A percentile compares a stretch with the other conserved stretches of the same genome.
These are phyloP conservation scores for Phenganax stokvisi DNA, from an alignment of 92 coral and sea anemone genomes.

Conservation along the genomic window DNA sequence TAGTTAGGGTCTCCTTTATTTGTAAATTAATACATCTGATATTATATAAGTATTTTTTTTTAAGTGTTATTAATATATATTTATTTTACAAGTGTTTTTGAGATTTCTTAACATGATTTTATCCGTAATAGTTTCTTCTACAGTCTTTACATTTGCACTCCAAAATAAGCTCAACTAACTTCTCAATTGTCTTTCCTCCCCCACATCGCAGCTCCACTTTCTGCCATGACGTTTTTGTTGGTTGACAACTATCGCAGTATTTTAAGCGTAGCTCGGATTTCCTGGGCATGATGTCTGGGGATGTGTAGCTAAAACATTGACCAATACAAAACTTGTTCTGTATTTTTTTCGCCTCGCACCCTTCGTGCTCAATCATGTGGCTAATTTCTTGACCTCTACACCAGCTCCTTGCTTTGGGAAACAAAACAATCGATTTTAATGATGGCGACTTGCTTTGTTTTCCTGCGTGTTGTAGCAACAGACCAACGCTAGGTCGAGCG, in stretches of 20 bases:
- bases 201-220: constrained; percentile 49
- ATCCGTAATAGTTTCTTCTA: constrained; percentile 2
- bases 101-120: not conserved
- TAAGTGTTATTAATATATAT: not conserved
- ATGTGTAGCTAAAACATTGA: constrained; percentile 57
- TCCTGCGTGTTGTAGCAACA: not conserved
- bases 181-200: constrained; percentile 45
- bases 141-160: constrained; percentile 55
- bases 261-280: constrained; percentile 29
- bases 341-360: constrained; percentile 47
- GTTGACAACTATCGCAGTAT: constrained; percentile 62
- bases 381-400: constrained; percentile 47
- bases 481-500: not conserved
- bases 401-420: constrained; percentile 50
- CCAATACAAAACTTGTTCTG: constrained; percentile 63
- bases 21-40: not conserved
- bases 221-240: constrained; percentile 60
- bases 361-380: constrained; percentile 49
- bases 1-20: too few relatives aligned
- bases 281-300: constrained; percentile 50
- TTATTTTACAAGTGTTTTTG: not conserved
- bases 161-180: constrained; percentile 59
- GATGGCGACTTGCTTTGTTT: not conserved
- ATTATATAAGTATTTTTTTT: not conserved
- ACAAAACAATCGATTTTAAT: constrained; percentile 14